Evolutionary conservation across 2,113 vertebrate species (phyloP).

Genomic region (Natator depressus): DNA sequence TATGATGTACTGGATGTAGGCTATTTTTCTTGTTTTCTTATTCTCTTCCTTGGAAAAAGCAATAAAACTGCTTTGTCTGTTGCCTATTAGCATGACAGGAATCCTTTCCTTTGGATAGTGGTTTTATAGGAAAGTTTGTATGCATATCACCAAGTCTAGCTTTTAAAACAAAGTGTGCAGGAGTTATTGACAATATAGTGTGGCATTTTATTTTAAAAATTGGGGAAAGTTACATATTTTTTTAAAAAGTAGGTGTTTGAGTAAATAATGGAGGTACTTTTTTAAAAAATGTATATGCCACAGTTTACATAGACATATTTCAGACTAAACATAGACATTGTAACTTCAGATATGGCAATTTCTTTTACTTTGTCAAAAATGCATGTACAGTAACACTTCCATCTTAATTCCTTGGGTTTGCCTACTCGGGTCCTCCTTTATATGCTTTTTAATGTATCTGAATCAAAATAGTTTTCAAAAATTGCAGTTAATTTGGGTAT

Average conservation of each 20-base stretch:
- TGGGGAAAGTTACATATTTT: constrained; percentile 79
- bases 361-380: constrained; percentile 62
- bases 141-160: constrained; percentile 68
- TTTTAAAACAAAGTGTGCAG: constrained; percentile 73
- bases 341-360: constrained; percentile 39
- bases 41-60: constrained; percentile 74
- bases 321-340: constrained; percentile 45
- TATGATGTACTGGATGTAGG: background rate
- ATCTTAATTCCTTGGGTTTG: constrained; percentile 59
- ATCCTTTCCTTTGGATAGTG: constrained; percentile 58
- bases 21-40: constrained; percentile 50
- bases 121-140: constrained; percentile 77
- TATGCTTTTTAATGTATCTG: constrained; percentile 46
- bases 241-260: constrained; percentile 78
- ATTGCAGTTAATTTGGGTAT: constrained; percentile 1
- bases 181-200: constrained; percentile 65
- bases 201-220: constrained; percentile 80
- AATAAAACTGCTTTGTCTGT: constrained; percentile 80
- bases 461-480: constrained; percentile 47
- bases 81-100: constrained; percentile 61
- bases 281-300: constrained; percentile 75
- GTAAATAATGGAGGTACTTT: constrained; percentile 79
- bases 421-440: constrained; percentile 56
- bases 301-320: constrained; percentile 74
- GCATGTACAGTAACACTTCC: constrained; percentile 58